Evolutionary conservation across 2,888 invertebrate species (phyloP).

Genomic region (Phrixothrix hirtus): DNA sequence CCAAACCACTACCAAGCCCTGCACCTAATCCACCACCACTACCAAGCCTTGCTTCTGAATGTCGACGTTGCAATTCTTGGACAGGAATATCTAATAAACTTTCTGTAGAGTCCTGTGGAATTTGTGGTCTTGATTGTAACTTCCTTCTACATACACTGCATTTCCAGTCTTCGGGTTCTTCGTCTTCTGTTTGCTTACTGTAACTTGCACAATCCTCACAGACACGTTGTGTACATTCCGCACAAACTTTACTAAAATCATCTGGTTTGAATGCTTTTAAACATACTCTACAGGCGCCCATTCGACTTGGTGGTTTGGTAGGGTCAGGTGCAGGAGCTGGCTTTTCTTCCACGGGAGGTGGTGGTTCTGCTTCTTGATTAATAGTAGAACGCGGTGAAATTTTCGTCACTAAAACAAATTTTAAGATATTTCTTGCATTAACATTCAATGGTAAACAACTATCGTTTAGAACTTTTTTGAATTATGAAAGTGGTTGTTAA

Average conservation of each 20-base stretch:
- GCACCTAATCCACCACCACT: constrained; percentile 59
- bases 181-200: constrained; percentile 75
- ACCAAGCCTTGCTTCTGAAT: constrained; percentile 75
- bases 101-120: constrained; percentile 83
- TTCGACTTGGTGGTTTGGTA: constrained; percentile 74
- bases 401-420: constrained; percentile 65
- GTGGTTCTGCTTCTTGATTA: constrained; percentile 57
- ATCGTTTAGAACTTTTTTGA: too few species aligned
- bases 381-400: constrained; percentile 68
- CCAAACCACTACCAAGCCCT: constrained; percentile 62
- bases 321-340: constrained; percentile 62
- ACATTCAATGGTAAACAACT: too few species aligned
- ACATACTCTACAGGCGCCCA: constrained; percentile 80
- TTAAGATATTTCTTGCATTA: too few species aligned
- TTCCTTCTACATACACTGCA: constrained; percentile 85
- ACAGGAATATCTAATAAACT: constrained; percentile 80
- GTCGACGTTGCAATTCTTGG: constrained; percentile 77
- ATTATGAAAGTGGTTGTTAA: too few species aligned
- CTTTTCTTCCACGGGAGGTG: constrained; percentile 56
- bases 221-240: constrained; percentile 87
- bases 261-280: constrained; percentile 87
- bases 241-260: constrained; percentile 85
- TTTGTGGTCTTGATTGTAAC: constrained; percentile 74
- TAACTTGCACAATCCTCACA: constrained; percentile 94
- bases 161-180: constrained; percentile 84